phyloP scores from a whole-genome alignment of 2,888 invertebrate genomes.

The Apodemia hepburni region DNA sequence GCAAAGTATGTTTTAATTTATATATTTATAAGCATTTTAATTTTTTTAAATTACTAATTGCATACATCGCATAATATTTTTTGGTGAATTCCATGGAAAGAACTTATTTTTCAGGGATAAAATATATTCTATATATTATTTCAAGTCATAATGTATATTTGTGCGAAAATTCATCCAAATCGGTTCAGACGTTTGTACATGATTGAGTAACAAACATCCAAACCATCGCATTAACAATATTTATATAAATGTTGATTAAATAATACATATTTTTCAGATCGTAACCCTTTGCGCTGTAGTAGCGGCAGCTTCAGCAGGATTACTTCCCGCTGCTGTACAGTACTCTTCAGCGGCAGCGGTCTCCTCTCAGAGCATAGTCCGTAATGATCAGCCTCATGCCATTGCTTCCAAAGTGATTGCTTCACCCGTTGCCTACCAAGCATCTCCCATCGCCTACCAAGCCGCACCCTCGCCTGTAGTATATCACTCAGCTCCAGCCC shows the following conservation, averaged over 20 bases:
- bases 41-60: too few species aligned
- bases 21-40: neutral
- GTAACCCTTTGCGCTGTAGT: conserved; percentile 39
- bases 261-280: conserved; percentile 30
- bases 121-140: too few species aligned
- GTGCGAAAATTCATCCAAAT: too few species aligned
- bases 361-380: conserved; percentile 55
- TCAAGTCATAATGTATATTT: too few species aligned
- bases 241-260: neutral
- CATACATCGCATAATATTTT: too few species aligned
- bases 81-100: too few species aligned
- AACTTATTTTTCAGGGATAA: too few species aligned
- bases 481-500: conserved; percentile 37
- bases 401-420: conserved; percentile 37
- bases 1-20: neutral
- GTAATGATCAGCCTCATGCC: conserved; percentile 48
- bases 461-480: conserved; percentile 37
- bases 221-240: neutral
- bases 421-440: conserved; percentile 52
- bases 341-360: conserved; percentile 49
- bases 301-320: conserved; percentile 41
- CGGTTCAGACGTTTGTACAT: too few species aligned
- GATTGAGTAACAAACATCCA: too few species aligned
- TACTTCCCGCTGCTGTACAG: conserved; percentile 52
- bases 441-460: conserved; percentile 50